Base-by-base conservation (phyloP, 2,113 vertebrate species). In the Notarius quadriscutis region DNA sequence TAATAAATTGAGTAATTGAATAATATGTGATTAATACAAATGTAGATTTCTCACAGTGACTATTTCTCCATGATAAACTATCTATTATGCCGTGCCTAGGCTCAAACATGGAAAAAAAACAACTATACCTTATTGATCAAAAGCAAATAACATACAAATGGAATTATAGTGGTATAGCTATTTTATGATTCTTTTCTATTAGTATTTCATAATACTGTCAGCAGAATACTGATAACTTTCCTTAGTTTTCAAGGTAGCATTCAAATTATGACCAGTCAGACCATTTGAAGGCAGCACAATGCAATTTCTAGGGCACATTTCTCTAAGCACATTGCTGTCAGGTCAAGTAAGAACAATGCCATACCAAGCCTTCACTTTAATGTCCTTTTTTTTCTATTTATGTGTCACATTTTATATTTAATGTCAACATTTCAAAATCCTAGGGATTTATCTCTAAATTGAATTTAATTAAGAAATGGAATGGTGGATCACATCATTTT, bases 121-220 rank as follows among this genome's bases (percentile, higher is more conserved):
- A 89, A 88, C 92, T 88, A 91, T 94, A 93, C 92, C 91, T 94
- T 92, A 95, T 85, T 93, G 93, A 94, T 94, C 93, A 94, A 90
- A 89, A 85, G 91, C 92, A 93, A 94, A 93, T 92, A 89, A 92
- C 84, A 91, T 92, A 93, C 93, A 92, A 83, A 90, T 91, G 92
- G 91, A 91, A 90, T 91, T 86, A 92, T 90, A 92, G 91, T 93
- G 91, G 89, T 92, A 92, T 93, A 41, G 27, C 18, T 63, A 57
- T 57, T 58, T 5, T 81, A 11, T 34, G 57, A 25, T 22, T 94
- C 91, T 83, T 94, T 91, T 83, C 87, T 10, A 78, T 41, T 17
- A 84, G 87, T 90, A 91, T 93, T 93, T 92, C 91, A 89, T 89
- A 91, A 93, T 91, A 93, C 91, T 93, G 89, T 91, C 91, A 93